Base-by-base conservation (phyloP, 2,797 vertebrate genomes). In the Gambusia yucatana region DNA sequence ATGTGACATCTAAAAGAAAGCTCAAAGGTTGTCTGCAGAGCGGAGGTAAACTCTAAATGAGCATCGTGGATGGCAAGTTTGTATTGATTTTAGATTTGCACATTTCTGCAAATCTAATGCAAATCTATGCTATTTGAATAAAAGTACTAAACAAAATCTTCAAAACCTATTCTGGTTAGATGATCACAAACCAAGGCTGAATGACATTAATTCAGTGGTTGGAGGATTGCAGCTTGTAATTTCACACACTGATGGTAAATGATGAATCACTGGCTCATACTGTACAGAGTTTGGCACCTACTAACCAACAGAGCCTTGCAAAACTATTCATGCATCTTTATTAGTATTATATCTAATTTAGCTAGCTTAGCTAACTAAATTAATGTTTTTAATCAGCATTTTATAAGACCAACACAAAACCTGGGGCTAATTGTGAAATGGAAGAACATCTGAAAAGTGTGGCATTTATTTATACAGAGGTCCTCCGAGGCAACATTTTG, bases 131-230 rank as follows among this genome's bases (percentile, higher is more conserved):
- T 1, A 36, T 73, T 75, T 63, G 0, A 39, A 50, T 52, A 57
- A 4, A 33, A 50, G 25, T 61, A 10, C 3, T 43, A n/a, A 39
- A 72, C 50, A 41, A 67, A n/a, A 5, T 20, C 2, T 50, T 3
- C 3, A 1, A 57, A 81, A 70, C 47, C n/a, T 59, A 17, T 74
- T 10, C 63, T 57, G 25, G 61, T 80, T 79, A 69, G 25, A 67
- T 72, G 28, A 36, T 73, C 28, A 77, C 61, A 77, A 73, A 72
- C 67, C 65, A 79, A 89, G 85, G 48, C 46, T 14, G 3, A 7
- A n/a, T 43, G 17, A 81, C 70, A 76, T 17, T 52, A 52, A 75
- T 5, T 76, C 4, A 65, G 43, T 76, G 67, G 70, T 82, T 75
- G 63, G 33, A 52, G 48, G 36, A 36, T 50, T 43, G 13, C 9